Evolutionary conservation across 2,888 invertebrate species (phyloP).

Genomic region (Monoplex corrugatus): DNA sequence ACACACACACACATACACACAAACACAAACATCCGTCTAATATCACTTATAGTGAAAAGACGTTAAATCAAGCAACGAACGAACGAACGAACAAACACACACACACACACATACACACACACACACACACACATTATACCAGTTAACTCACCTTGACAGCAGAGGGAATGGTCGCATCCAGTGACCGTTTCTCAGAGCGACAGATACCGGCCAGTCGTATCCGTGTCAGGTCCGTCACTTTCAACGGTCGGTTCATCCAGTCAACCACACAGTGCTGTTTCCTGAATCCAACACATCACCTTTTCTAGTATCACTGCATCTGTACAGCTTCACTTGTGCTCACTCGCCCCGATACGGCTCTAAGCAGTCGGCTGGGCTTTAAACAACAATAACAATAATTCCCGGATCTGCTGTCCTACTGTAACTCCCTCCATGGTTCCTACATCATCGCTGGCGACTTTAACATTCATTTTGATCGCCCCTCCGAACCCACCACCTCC

Average conservation of each 20-base stretch:
- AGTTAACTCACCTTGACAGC: slow-evolving; percentile 65
- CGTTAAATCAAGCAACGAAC: background rate
- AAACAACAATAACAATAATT: too few species aligned
- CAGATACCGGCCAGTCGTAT: slow-evolving; percentile 74
- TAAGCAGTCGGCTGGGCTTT: too few species aligned
- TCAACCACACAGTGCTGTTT: slow-evolving; percentile 58
- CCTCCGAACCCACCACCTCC: too few species aligned
- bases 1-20: slow-evolving; percentile 35
- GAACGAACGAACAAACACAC: background rate
- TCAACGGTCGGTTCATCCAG: slow-evolving; percentile 63
- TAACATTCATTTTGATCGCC: too few species aligned
- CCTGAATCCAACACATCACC: slow-evolving; percentile 47
- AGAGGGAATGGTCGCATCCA: slow-evolving; percentile 70
- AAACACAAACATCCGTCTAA: background rate
- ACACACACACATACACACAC: slow-evolving; percentile 23
- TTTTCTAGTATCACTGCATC: too few species aligned
- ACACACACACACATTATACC: background rate
- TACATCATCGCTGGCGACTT: too few species aligned
- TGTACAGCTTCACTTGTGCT: too few species aligned
- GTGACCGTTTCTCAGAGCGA: slow-evolving; percentile 69
- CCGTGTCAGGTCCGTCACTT: slow-evolving; percentile 65
- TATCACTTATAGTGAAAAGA: too few species aligned
- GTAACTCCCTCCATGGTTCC: too few species aligned
- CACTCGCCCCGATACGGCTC: too few species aligned
- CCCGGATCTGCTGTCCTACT: too few species aligned